A percentile compares a stretch with the other conserved stretches of the same genome.
Conservation (phyloP, 1,140 invertebrate species). For the Eupristina koningsbergeri region DNA sequence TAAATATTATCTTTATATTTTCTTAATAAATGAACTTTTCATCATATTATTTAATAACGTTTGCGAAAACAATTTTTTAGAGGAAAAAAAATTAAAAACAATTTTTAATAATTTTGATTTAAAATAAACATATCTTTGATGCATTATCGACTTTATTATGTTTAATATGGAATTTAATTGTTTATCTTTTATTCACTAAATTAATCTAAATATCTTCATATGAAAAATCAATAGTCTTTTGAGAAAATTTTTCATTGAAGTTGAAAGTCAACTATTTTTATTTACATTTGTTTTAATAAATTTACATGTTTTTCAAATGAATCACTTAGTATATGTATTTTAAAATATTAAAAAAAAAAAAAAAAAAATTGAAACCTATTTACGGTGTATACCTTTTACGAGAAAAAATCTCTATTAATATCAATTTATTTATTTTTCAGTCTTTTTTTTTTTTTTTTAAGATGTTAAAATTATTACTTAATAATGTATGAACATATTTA, state of each 20-base stretch:
- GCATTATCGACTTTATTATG: constrained; percentile 32
- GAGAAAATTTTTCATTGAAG: constrained; percentile 29
- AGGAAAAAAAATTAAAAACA: too few species aligned
- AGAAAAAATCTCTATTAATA: not conserved
- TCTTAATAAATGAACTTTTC: too few species aligned
- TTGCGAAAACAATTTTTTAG: too few species aligned
- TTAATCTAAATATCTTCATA: not conserved
- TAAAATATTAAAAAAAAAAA: not conserved
- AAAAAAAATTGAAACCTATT: not conserved
- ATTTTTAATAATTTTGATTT: too few species aligned
- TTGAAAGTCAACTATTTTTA: constrained; percentile 30
- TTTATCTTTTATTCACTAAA: not conserved
- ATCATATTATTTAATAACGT: too few species aligned
- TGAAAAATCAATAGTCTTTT: constrained; percentile 19
- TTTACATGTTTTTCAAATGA: not conserved
- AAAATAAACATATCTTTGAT: constrained; percentile 19
- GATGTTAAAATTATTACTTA: not conserved
- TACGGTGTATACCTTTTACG: not conserved
- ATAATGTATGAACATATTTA: constrained; percentile 18
- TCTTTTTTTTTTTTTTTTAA: too few species aligned
- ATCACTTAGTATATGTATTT: not conserved
- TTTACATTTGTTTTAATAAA: constrained; percentile 16
- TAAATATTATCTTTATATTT: too few species aligned
- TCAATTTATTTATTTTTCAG: not conserved
- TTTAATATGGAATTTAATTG: constrained; percentile 37